phyloP scores from a whole-genome alignment of 2,113 vertebrate species.

The Aegithalos caudatus region DNA sequence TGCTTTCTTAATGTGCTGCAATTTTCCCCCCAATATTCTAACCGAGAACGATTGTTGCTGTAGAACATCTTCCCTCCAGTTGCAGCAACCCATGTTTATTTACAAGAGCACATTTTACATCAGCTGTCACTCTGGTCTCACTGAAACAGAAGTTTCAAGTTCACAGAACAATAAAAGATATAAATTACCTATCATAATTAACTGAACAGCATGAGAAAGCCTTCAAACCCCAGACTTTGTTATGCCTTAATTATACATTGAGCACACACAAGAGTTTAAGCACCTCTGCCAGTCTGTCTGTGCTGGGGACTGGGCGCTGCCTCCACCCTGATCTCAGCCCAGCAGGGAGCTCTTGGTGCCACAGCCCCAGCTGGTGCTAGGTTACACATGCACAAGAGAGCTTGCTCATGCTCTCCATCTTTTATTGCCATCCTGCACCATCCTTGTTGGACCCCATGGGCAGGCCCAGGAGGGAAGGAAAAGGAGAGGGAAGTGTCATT shows the following conservation, averaged over 20 bases:
- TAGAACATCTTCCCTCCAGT: slow-evolving; percentile 20
- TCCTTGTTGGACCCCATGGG: fast-evolving
- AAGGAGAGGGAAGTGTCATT: not conserved
- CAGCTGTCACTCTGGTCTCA: not conserved
- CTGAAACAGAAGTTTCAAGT: not conserved
- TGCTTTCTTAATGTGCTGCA: slow-evolving; percentile 27
- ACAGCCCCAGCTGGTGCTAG: not conserved
- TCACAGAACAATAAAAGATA: not conserved
- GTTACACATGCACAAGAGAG: not conserved
- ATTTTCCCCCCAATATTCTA: slow-evolving; percentile 36
- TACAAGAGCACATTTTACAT: not conserved
- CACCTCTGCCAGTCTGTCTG: not conserved
- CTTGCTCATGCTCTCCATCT: not conserved
- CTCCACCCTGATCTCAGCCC: not conserved
- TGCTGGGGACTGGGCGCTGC: not conserved
- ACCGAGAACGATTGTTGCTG: slow-evolving; percentile 1
- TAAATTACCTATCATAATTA: slow-evolving; percentile 19
- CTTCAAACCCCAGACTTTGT: not conserved
- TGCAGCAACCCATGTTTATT: slow-evolving; percentile 2
- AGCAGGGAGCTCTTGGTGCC: not conserved
- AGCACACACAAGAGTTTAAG: not conserved
- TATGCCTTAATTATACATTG: not conserved
- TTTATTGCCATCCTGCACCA: not conserved
- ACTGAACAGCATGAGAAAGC: not conserved
- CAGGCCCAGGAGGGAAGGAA: not conserved